Percentiles rank a stretch among this genome's conserved stretches.
phyloP scores from a whole-genome alignment of 2,797 vertebrate genomes.

The Salmo trutta region DNA sequence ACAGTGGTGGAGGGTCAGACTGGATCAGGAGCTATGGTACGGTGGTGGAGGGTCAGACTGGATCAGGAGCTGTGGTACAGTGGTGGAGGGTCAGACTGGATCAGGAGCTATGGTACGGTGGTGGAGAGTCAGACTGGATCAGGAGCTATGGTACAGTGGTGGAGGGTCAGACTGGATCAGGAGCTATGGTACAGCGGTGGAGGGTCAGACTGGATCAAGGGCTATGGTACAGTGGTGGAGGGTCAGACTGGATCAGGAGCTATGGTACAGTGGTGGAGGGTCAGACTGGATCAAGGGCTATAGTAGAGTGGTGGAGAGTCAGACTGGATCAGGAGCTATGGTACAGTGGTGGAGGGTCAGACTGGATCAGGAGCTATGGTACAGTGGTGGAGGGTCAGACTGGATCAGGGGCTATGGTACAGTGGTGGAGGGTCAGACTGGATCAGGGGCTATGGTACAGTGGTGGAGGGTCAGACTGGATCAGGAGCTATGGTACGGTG shows the following conservation, averaged over 20 bases:
- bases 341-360: no score
- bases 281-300: no score
- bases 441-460: no score
- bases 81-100: background rate
- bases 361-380: no score
- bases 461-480: no score
- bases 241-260: background rate
- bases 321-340: no score
- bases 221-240: background rate
- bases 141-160: background rate
- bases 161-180: background rate
- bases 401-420: no score
- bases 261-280: fast-evolving
- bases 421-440: no score
- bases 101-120: background rate
- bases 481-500: no score
- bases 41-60: background rate
- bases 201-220: background rate
- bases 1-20: background rate
- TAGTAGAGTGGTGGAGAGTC: fast-evolving
- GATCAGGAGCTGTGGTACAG: background rate
- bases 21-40: background rate
- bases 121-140: background rate
- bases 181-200: background rate
- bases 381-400: no score